phyloP scores from a whole-genome alignment of 2,888 invertebrate species.

The Zhengitettix transpicula region DNA sequence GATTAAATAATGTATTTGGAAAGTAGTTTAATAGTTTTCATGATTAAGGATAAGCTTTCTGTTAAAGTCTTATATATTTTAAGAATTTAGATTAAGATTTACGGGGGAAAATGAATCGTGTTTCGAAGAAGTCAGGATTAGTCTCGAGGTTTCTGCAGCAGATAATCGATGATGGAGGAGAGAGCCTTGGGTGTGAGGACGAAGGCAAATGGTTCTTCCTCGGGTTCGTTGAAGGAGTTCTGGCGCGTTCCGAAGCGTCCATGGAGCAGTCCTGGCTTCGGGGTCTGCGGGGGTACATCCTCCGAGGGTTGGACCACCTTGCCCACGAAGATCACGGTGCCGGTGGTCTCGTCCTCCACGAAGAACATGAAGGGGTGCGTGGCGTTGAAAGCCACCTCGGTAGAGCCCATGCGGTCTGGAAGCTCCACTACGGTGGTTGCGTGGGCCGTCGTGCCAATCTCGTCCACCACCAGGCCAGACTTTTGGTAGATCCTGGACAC shows the following conservation, averaged over 20 bases:
- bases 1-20: no score
- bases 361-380: constrained; percentile 65
- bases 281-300: not conserved
- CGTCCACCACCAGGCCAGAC: constrained; percentile 59
- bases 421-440: constrained; percentile 54
- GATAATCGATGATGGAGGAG: no score
- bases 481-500: constrained; percentile 59
- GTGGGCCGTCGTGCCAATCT: constrained; percentile 53
- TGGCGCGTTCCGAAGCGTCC: not conserved
- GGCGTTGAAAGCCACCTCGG: constrained; percentile 43
- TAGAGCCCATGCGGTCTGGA: constrained; percentile 53
- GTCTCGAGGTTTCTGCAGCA: no score
- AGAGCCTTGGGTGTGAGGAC: no score
- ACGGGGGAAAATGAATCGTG: no score
- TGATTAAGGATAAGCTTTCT: no score
- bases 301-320: constrained; percentile 47
- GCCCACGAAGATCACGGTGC: constrained; percentile 59
- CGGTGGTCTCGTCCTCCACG: constrained; percentile 56
- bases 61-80: no score
- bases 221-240: not conserved
- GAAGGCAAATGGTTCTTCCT: not conserved
- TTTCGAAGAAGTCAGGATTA: no score
- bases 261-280: no score
- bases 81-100: no score
- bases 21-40: no score